These are phyloP conservation scores for Trinectes maculatus DNA, from an alignment of 2,113 vertebrate genomes.

Conservation along the genomic window DNA sequence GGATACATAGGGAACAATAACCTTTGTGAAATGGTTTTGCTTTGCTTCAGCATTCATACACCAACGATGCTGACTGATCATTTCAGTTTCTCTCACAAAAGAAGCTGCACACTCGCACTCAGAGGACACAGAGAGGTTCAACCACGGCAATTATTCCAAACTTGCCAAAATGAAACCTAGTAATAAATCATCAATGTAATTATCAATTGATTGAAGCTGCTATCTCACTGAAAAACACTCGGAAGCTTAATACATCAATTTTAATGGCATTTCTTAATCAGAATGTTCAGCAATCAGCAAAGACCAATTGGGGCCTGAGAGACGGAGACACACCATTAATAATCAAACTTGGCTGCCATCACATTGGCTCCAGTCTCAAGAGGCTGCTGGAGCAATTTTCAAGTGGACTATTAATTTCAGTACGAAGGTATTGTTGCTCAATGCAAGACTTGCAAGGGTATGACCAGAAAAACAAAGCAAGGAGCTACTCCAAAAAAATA, in stretches of 20 bases:
- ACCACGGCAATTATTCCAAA: slow-evolving; percentile 62
- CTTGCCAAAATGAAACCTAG: slow-evolving; percentile 61
- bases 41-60: background rate
- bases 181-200: slow-evolving; percentile 78
- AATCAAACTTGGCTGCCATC: slow-evolving; percentile 66
- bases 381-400: slow-evolving; percentile 35
- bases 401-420: slow-evolving; percentile 37
- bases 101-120: background rate
- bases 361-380: slow-evolving; percentile 46
- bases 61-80: background rate
- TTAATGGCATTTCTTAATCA: slow-evolving; percentile 84
- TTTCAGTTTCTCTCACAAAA: slow-evolving; percentile 2
- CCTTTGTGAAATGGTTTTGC: slow-evolving; percentile 3
- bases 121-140: slow-evolving; percentile 7
- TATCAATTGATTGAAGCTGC: slow-evolving; percentile 79
- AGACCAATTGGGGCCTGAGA: slow-evolving; percentile 80
- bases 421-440: slow-evolving; percentile 8
- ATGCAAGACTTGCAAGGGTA: background rate
- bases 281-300: slow-evolving; percentile 76
- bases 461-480: slow-evolving; percentile 8
- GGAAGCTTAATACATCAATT: slow-evolving; percentile 77
- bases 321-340: slow-evolving; percentile 78
- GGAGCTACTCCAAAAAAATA: background rate
- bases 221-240: slow-evolving; percentile 73
- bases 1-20: background rate